phyloP scores from a whole-genome alignment of 2,113 vertebrate genomes.

The Bambusicola thoracicus region DNA sequence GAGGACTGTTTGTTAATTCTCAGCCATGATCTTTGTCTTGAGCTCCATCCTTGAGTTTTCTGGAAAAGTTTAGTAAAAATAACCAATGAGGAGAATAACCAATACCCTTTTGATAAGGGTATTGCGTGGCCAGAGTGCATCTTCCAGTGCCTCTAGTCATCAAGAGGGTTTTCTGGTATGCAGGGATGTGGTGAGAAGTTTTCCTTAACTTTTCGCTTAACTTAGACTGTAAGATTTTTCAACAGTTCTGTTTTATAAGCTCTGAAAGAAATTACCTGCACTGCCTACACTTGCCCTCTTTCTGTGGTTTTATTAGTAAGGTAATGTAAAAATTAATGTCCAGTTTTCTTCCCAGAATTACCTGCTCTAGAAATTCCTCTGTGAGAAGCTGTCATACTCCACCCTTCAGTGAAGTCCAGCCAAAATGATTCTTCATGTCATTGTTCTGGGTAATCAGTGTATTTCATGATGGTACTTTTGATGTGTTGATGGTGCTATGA shows the following conservation, averaged over 20 bases:
- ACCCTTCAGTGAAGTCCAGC: not conserved
- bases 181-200: not conserved
- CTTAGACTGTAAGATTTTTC: not conserved
- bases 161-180: not conserved
- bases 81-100: not conserved
- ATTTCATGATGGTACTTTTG: not conserved
- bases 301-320: not conserved
- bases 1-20: rapidly evolving
- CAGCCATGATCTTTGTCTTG: not conserved
- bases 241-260: not conserved
- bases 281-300: not conserved
- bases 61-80: not conserved
- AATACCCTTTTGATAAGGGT: not conserved
- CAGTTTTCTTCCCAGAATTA: not conserved
- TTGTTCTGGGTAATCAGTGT: not conserved
- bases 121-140: not conserved
- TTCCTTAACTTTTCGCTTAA: too few relatives aligned
- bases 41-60: not conserved
- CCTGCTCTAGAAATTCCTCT: not conserved
- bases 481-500: not conserved
- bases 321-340: not conserved
- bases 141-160: not conserved
- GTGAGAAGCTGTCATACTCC: not conserved
- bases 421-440: not conserved
- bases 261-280: not conserved